phyloP scores from a whole-genome alignment of 1,140 invertebrate species.

The Drosophila sechellia region DNA sequence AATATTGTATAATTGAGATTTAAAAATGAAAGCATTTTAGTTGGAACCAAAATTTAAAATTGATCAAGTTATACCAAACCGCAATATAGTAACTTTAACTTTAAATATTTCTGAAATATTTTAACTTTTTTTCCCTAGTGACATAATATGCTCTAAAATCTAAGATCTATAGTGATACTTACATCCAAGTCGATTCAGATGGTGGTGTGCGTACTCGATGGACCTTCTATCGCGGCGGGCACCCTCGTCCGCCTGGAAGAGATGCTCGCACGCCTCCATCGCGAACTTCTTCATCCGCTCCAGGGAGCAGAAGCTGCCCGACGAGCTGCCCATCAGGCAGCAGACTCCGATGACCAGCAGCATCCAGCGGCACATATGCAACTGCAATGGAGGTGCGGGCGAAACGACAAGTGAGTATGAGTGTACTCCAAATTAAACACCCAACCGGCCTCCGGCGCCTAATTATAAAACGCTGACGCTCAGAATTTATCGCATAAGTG shows the following conservation, averaged over 20 bases:
- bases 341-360: slow-evolving; percentile 48
- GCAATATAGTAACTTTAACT: too few relatives aligned
- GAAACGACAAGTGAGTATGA: slow-evolving; percentile 18
- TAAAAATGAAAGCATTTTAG: too few relatives aligned
- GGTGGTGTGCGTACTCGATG: slow-evolving; percentile 52
- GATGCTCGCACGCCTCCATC: slow-evolving; percentile 75
- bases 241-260: slow-evolving; percentile 68
- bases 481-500: slow-evolving; percentile 48
- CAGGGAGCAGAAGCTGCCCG: slow-evolving; percentile 62
- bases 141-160: not conserved
- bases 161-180: slow-evolving; percentile 38
- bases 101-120: not conserved
- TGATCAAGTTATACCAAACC: too few relatives aligned
- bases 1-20: not conserved
- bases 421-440: slow-evolving; percentile 26
- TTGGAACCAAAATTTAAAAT: too few relatives aligned
- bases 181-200: slow-evolving; percentile 58
- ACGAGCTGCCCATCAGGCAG: slow-evolving; percentile 44
- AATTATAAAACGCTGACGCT: slow-evolving; percentile 42
- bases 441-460: slow-evolving; percentile 21
- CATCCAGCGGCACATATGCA: slow-evolving; percentile 57
- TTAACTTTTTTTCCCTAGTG: too few relatives aligned
- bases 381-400: slow-evolving; percentile 35
- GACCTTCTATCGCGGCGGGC: slow-evolving; percentile 60
- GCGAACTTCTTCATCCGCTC: slow-evolving; percentile 75